phyloP scores from a whole-genome alignment of 2,797 vertebrate species.

The Pogoniulus pusillus region DNA sequence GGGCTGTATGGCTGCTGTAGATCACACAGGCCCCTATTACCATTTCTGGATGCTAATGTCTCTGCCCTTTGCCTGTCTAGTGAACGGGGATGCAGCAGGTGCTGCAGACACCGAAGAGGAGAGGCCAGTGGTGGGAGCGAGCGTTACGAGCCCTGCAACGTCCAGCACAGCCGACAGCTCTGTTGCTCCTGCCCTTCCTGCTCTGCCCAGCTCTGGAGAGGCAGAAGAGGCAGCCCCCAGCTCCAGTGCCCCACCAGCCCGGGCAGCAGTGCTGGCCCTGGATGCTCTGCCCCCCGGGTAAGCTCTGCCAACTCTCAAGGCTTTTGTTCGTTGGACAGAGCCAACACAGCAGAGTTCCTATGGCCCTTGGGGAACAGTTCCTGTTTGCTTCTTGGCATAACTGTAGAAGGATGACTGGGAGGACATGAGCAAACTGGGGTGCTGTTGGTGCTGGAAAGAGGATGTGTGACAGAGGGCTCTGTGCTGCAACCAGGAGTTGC shows the following conservation, averaged over 20 bases:
- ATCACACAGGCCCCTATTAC: neutral
- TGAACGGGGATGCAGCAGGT: slow-evolving; percentile 76
- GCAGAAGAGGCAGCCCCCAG: slow-evolving; percentile 70
- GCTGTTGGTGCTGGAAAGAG: neutral
- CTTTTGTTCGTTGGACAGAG: neutral
- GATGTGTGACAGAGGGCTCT: neutral
- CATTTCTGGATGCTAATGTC: neutral
- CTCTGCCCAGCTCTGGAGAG: slow-evolving; percentile 58
- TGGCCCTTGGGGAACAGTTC: neutral
- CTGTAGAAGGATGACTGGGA: neutral
- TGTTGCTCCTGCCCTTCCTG: neutral
- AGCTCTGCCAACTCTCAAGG: slow-evolving; percentile 27
- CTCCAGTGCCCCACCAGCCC: slow-evolving; percentile 62
- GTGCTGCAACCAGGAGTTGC: neutral
- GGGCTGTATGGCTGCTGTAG: neutral
- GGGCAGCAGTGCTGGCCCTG: slow-evolving; percentile 61
- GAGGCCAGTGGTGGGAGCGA: neutral
- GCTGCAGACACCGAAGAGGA: slow-evolving; percentile 76
- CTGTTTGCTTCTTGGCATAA: neutral
- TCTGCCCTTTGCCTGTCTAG: slow-evolving; percentile 65
- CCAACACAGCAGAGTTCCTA: fast-evolving
- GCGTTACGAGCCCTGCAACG: fast-evolving
- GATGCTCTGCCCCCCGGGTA: slow-evolving; percentile 91
- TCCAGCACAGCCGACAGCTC: neutral
- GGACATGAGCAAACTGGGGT: fast-evolving